phyloP scores from a whole-genome alignment of 2,797 vertebrate species.

The Enteromius paludinosus region DNA sequence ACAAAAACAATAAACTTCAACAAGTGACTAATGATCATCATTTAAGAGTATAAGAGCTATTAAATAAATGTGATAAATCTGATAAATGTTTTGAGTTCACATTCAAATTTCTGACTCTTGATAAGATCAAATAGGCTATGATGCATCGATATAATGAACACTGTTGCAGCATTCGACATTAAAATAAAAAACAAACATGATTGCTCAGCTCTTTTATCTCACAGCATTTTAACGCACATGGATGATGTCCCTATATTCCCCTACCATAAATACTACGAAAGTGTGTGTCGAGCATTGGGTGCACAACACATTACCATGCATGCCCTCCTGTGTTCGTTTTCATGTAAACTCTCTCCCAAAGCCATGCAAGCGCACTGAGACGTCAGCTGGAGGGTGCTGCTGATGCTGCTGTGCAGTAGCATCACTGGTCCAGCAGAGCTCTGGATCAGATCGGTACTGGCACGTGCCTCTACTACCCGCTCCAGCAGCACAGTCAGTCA shows the following conservation, averaged over 20 bases:
- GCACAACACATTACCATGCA: not conserved
- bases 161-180: not conserved
- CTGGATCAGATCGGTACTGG: conserved; percentile 59
- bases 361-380: not conserved
- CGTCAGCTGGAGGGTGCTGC: not conserved
- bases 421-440: conserved; percentile 56
- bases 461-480: conserved; percentile 67
- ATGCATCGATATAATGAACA: not conserved
- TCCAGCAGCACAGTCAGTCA: conserved; percentile 64
- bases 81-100: not conserved
- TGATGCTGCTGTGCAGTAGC: conserved; percentile 46
- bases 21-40: not conserved
- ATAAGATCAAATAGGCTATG: not conserved
- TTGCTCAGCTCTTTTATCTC: not conserved
- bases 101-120: not conserved
- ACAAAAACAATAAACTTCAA: not conserved
- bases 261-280: not conserved
- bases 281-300: not conserved
- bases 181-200: not conserved
- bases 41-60: not conserved
- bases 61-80: not conserved
- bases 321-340: not conserved
- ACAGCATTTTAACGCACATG: not conserved
- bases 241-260: not conserved
- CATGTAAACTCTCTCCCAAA: not conserved